Evolutionary conservation across 2,797 vertebrate genomes (phyloP).

Genomic region (Caiman crocodilus): DNA sequence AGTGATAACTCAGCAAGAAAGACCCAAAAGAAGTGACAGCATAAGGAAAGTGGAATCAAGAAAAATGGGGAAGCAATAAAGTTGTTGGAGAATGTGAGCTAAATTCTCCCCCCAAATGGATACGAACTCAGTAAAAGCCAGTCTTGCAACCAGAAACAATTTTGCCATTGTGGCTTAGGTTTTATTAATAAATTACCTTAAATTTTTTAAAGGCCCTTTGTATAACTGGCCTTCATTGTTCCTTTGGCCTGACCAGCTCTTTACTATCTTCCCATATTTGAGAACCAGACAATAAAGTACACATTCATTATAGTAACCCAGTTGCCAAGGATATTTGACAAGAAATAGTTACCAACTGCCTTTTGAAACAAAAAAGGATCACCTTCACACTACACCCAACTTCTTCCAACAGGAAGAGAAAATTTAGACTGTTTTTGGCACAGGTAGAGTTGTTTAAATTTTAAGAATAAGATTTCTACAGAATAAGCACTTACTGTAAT

Average conservation of each 20-base stretch:
- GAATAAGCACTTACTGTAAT: background rate
- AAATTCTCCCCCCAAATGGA: background rate
- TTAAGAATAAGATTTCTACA: background rate
- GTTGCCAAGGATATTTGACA: background rate
- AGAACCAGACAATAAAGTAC: background rate
- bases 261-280: background rate
- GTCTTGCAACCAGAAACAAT: background rate
- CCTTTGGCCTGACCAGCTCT: background rate
- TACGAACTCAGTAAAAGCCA: accelerated
- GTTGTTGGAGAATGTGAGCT: background rate
- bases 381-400: background rate
- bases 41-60: background rate
- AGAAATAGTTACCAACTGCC: background rate
- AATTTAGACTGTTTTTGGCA: background rate
- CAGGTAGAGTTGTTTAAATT: background rate
- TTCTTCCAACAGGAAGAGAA: background rate
- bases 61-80: background rate
- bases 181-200: background rate
- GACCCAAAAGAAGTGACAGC: background rate
- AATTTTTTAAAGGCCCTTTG: background rate
- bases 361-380: background rate
- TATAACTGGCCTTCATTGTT: background rate
- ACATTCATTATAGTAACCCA: background rate
- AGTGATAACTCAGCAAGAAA: background rate
- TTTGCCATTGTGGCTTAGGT: background rate